Conservation (phyloP, 2,888 invertebrate species). For the Capitulum mitella region DNA sequence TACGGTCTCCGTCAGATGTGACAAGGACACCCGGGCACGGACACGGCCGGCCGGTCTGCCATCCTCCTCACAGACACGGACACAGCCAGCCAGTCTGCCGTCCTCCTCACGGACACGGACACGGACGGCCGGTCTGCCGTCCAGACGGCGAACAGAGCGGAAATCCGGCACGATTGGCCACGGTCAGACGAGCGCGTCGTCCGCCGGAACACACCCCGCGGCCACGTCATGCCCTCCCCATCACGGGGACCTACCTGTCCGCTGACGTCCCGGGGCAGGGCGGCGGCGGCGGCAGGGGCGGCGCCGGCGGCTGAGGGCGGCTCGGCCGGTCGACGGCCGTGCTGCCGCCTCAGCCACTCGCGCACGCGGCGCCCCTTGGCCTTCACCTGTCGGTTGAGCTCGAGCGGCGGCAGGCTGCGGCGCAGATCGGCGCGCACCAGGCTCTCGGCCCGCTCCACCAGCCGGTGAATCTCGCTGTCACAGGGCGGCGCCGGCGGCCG, state of each 20-base stretch:
- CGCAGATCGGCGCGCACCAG: constrained; percentile 51
- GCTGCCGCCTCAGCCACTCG: constrained; percentile 32
- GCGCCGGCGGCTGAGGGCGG: constrained; percentile 27
- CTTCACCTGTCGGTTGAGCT: constrained; percentile 15
- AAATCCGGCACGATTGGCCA: too few relatives aligned
- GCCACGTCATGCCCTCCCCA: too few relatives aligned
- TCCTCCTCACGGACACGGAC: too few relatives aligned
- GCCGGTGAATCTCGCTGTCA: constrained; percentile 59
- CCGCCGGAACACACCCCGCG: too few relatives aligned
- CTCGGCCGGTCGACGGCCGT: constrained; percentile 31
- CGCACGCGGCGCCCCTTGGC: constrained; percentile 30
- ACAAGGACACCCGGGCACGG: too few relatives aligned
- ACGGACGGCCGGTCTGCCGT: too few relatives aligned
- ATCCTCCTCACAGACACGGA: too few relatives aligned
- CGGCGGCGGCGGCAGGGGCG: constrained; percentile 28
- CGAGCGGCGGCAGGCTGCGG: constrained; percentile 15
- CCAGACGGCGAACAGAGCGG: too few relatives aligned
- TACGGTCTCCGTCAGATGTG: too few relatives aligned
- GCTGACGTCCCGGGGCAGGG: constrained; percentile 2
- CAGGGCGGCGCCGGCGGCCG: constrained; percentile 36
- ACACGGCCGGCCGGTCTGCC: too few relatives aligned
- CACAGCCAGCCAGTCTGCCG: too few relatives aligned
- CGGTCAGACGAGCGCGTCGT: too few relatives aligned
- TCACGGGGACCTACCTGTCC: constrained; percentile 5
- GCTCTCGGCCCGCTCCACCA: constrained; percentile 73